Conservation (phyloP, 2,888 invertebrate genomes). For the Aphodius sticticus region DNA sequence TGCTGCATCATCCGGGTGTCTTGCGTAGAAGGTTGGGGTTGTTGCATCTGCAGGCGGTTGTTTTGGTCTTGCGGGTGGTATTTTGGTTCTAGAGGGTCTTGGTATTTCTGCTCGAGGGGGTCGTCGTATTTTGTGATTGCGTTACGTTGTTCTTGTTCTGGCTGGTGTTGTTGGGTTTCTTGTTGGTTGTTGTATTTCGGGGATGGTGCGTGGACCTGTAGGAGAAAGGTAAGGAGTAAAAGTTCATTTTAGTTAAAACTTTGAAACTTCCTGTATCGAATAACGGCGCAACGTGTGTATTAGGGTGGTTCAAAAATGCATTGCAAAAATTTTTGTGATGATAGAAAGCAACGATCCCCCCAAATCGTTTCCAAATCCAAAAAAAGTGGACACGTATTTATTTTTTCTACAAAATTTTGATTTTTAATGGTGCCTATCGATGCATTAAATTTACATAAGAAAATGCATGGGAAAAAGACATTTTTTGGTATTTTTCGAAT, state of each 20-base stretch:
- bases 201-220: conserved; percentile 53
- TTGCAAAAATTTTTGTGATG: too few relatives aligned
- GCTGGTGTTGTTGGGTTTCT: conserved; percentile 45
- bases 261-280: background rate
- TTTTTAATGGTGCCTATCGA: too few relatives aligned
- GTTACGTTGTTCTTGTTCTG: conserved; percentile 11
- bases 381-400: too few relatives aligned
- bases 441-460: too few relatives aligned
- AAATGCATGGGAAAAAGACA: too few relatives aligned
- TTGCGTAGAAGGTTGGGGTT: conserved; percentile 26
- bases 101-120: conserved; percentile 48
- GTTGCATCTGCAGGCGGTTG: conserved; percentile 50
- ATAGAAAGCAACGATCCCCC: too few relatives aligned
- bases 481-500: too few relatives aligned
- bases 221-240: background rate
- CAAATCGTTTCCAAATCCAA: too few relatives aligned
- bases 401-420: too few relatives aligned
- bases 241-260: background rate
- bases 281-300: background rate
- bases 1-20: conserved; percentile 53
- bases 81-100: conserved; percentile 45
- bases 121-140: conserved; percentile 8
- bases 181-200: conserved; percentile 54
- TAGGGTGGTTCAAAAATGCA: too few relatives aligned
- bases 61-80: conserved; percentile 46